Evolutionary conservation across 2,113 vertebrate species (phyloP).

Genomic region (Pangasianodon gigas): DNA sequence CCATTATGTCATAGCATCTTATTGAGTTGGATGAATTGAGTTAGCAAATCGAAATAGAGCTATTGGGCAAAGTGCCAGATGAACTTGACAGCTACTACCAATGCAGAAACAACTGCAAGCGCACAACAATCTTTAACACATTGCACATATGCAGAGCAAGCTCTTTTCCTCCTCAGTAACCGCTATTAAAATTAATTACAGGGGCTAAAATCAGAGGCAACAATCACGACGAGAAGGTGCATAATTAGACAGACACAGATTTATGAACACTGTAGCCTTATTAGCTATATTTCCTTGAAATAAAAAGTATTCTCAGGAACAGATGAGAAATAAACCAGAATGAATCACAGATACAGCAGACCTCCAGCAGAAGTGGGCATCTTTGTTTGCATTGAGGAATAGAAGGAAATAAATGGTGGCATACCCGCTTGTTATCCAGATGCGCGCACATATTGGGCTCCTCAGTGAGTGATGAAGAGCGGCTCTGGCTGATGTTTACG

Average conservation of each 20-base stretch:
- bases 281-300: background rate
- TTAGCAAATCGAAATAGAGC: background rate
- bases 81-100: background rate
- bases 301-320: background rate
- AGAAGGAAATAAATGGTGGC: background rate
- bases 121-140: background rate
- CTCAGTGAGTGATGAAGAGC: conserved; percentile 25
- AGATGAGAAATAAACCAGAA: background rate
- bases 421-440: conserved; percentile 64
- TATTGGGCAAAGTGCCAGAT: background rate
- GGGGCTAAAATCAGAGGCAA: background rate
- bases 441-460: conserved; percentile 42
- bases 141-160: background rate
- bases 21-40: background rate
- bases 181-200: background rate
- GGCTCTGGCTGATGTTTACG: conserved; percentile 55
- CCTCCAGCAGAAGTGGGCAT: background rate
- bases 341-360: background rate
- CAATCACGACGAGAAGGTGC: background rate
- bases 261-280: too few species aligned
- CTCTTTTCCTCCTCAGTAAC: background rate
- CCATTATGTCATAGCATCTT: background rate
- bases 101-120: background rate
- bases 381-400: background rate
- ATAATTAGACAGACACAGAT: background rate